These are phyloP conservation scores for Sardinella longiceps DNA, from an alignment of 2,797 vertebrate species.

Conservation along the genomic window DNA sequence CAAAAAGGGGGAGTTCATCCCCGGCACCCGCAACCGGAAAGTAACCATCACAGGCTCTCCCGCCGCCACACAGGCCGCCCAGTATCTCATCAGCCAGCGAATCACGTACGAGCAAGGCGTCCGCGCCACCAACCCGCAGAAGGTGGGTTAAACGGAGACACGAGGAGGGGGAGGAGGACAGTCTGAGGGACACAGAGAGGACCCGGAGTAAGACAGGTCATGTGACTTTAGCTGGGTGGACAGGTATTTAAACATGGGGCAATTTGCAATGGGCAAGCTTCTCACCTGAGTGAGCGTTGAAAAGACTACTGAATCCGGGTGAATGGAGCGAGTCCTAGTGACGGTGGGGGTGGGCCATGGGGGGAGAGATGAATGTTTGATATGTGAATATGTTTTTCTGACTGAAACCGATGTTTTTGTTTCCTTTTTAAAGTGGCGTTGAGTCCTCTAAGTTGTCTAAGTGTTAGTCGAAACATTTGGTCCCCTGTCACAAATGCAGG, in stretches of 20 bases:
- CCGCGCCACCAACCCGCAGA: constrained; percentile 93
- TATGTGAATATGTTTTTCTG: constrained; percentile 81
- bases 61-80: constrained; percentile 92
- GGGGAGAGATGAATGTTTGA: constrained; percentile 77
- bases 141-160: constrained; percentile 82
- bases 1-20: constrained; percentile 97
- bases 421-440: constrained; percentile 70
- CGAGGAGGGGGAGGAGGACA: constrained; percentile 40
- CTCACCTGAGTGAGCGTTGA: constrained; percentile 48
- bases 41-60: constrained; percentile 95
- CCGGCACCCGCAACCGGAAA: constrained; percentile 95
- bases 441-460: constrained; percentile 71
- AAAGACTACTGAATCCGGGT: constrained; percentile 69
- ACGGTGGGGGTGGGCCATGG: constrained; percentile 66
- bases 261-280: constrained; percentile 50
- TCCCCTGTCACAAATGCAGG: constrained; percentile 80
- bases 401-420: constrained; percentile 80
- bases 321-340: constrained; percentile 71
- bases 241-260: constrained; percentile 22
- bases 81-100: constrained; percentile 97
- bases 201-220: constrained; percentile 55
- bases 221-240: background rate
- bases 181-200: constrained; percentile 57
- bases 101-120: constrained; percentile 98
- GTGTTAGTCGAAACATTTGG: constrained; percentile 77